Conservation (phyloP, 2,797 vertebrate genomes). For the Notolepis coatsorum region DNA sequence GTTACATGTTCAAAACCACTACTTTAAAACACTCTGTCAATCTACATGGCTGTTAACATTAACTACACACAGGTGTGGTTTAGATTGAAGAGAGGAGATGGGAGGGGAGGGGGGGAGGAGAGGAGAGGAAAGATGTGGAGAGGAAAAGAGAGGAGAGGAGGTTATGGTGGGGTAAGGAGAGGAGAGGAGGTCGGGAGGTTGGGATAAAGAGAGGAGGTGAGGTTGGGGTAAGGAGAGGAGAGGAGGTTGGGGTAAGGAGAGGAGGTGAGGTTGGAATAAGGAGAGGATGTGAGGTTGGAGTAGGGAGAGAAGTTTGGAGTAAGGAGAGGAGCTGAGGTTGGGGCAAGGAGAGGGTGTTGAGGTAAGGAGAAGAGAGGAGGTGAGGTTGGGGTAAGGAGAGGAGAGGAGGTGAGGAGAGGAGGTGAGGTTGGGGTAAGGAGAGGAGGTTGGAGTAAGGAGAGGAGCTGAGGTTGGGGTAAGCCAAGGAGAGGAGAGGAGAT, state of each 20-base stretch:
- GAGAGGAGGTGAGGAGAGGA: background rate
- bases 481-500: background rate
- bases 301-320: background rate
- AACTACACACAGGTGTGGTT: slow-evolving; percentile 83
- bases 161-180: background rate
- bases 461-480: background rate
- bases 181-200: background rate
- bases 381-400: background rate
- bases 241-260: background rate
- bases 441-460: background rate
- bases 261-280: background rate
- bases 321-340: background rate
- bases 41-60: slow-evolving; percentile 66
- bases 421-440: background rate
- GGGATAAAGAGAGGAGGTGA: background rate
- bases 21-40: slow-evolving; percentile 64
- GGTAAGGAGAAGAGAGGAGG: slow-evolving; percentile 29
- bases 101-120: background rate
- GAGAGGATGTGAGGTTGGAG: background rate
- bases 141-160: background rate
- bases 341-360: background rate
- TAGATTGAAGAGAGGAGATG: slow-evolving; percentile 45
- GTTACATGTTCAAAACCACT: slow-evolving; percentile 62
- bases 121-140: background rate
- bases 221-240: background rate